Evolutionary conservation across 1,140 invertebrate genomes (phyloP).

Genomic region (Paraescarpia echinospica): DNA sequence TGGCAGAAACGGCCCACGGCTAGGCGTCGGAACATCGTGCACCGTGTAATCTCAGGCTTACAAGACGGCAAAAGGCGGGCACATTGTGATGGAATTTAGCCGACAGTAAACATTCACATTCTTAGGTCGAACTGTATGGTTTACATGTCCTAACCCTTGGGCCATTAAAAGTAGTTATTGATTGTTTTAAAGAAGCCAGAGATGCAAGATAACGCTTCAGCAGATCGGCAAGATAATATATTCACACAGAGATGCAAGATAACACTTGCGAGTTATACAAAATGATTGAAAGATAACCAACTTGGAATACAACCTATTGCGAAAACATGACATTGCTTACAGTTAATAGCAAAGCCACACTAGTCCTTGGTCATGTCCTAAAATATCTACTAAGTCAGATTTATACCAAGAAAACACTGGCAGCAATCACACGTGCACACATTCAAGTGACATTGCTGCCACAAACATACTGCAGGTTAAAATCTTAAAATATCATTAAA

Average conservation of each 20-base stretch:
- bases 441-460: background rate
- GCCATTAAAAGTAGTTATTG: background rate
- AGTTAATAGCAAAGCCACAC: too few species aligned
- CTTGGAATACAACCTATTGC: background rate
- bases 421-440: background rate
- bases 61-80: background rate
- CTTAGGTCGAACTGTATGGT: background rate
- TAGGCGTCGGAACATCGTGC: too few species aligned
- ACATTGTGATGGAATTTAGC: background rate
- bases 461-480: too few species aligned
- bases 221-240: too few species aligned
- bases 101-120: background rate
- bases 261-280: too few species aligned
- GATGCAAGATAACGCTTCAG: background rate
- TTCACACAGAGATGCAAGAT: too few species aligned
- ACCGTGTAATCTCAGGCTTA: background rate
- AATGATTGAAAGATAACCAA: background rate
- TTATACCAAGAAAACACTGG: too few species aligned
- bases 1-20: too few species aligned
- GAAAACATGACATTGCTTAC: background rate
- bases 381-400: background rate
- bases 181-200: background rate
- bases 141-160: background rate
- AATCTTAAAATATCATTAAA: too few species aligned
- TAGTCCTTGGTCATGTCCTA: background rate